phyloP scores from a whole-genome alignment of 2,113 vertebrate species.

The Cynopterus brachyotis region DNA sequence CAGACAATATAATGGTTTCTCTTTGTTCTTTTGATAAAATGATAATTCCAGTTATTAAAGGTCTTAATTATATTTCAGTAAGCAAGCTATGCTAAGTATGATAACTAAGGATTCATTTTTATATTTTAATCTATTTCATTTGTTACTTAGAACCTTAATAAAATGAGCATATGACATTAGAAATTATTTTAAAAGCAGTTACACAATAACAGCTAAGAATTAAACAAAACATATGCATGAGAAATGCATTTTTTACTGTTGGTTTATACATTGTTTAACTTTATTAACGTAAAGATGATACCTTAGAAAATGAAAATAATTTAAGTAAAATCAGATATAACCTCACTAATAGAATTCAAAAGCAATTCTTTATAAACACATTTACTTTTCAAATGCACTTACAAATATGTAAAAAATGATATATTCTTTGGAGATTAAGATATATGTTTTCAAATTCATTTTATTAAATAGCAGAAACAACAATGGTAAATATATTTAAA shows the following conservation, averaged over 20 bases:
- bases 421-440: not conserved
- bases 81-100: not conserved
- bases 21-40: not conserved
- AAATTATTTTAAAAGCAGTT: not conserved
- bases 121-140: not conserved
- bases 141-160: not conserved
- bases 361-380: not conserved
- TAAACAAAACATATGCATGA: not conserved
- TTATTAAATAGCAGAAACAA: not conserved
- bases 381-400: constrained; percentile 3
- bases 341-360: constrained; percentile 24
- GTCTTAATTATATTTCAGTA: not conserved
- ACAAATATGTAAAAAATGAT: not conserved
- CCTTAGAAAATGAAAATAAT: not conserved
- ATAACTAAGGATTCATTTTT: not conserved
- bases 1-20: not conserved
- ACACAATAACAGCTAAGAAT: not conserved
- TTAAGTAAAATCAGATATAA: constrained; percentile 49
- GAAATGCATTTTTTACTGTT: not conserved
- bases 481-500: constrained; percentile 24
- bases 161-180: not conserved
- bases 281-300: not conserved
- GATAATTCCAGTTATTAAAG: not conserved
- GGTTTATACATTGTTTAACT: not conserved
- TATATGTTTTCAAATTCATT: not conserved